These are phyloP conservation scores for Jaculus jaculus DNA, from an alignment of 2,113 vertebrate genomes.

Conservation along the genomic window DNA sequence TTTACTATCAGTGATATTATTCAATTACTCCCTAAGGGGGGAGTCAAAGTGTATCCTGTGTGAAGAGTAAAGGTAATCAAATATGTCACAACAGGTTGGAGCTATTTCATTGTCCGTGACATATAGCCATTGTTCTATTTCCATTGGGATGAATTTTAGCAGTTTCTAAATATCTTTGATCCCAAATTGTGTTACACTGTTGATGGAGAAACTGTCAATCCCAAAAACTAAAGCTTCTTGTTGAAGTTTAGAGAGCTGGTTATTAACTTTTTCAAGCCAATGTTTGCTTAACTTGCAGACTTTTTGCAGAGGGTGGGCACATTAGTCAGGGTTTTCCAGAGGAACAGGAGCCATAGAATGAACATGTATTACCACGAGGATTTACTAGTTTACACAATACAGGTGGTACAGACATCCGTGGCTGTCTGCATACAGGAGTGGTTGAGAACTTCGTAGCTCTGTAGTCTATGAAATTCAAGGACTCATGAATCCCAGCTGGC, in stretches of 20 bases:
- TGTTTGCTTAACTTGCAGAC: neutral
- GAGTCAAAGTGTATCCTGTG: neutral
- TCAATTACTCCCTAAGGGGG: neutral
- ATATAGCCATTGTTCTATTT: constrained; percentile 2
- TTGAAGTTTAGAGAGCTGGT: neutral
- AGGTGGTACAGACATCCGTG: too few relatives aligned
- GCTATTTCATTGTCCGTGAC: neutral
- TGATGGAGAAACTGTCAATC: neutral
- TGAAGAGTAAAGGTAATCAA: neutral
- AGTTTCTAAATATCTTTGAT: neutral
- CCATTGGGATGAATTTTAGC: neutral
- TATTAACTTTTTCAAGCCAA: neutral
- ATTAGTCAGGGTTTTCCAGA: too few relatives aligned
- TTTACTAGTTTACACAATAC: too few relatives aligned
- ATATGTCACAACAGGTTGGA: neutral
- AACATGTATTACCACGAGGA: too few relatives aligned
- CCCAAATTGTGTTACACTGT: neutral
- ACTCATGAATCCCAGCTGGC: too few relatives aligned
- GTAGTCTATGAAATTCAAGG: too few relatives aligned
- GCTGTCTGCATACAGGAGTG: too few relatives aligned
- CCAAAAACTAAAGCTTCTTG: neutral
- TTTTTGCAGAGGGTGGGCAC: neutral
- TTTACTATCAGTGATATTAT: neutral
- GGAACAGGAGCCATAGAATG: too few relatives aligned
- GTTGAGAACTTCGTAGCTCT: too few relatives aligned